Evolutionary conservation across 2,113 vertebrate genomes (phyloP).

Genomic region (Pungitius pungitius): DNA sequence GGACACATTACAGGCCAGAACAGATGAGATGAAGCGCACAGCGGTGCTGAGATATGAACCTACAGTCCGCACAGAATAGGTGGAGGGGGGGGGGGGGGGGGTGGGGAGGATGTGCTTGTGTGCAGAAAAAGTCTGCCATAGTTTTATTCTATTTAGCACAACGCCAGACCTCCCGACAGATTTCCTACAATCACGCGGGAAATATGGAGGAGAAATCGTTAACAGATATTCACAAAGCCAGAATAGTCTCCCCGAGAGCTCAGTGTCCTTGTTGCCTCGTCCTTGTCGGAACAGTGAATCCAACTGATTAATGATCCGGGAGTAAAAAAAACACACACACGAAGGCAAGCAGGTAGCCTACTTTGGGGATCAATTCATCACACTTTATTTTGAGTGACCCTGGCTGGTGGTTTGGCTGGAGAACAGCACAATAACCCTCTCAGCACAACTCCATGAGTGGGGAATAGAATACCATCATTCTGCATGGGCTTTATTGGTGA

Average conservation of each 20-base stretch:
- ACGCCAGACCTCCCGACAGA: background rate
- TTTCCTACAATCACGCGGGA: background rate
- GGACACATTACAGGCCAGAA: constrained; percentile 53
- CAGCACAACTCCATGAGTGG: constrained; percentile 37
- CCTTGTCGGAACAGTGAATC: constrained; percentile 63
- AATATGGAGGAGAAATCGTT: constrained; percentile 1
- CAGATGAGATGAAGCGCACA: constrained; percentile 44
- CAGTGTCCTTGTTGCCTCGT: constrained; percentile 57
- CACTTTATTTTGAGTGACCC: constrained; percentile 73
- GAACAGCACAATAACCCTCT: constrained; percentile 51
- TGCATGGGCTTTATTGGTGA: constrained; percentile 6
- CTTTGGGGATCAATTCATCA: constrained; percentile 74
- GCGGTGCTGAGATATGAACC: constrained; percentile 36
- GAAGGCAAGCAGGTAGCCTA: constrained; percentile 51
- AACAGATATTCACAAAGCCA: constrained; percentile 13
- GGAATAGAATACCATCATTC: constrained; percentile 25
- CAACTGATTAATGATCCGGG: constrained; percentile 69
- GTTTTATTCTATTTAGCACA: background rate
- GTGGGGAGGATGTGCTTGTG: constrained; percentile 30
- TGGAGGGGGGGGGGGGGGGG: constrained; percentile 5
- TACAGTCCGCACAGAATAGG: constrained; percentile 9
- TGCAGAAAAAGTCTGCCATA: background rate
- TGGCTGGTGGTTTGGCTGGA: constrained; percentile 46
- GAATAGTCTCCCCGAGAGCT: constrained; percentile 16
- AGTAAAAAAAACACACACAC: constrained; percentile 63